Conservation (phyloP, 2,888 invertebrate genomes). For the Steinernema hermaphroditum region DNA sequence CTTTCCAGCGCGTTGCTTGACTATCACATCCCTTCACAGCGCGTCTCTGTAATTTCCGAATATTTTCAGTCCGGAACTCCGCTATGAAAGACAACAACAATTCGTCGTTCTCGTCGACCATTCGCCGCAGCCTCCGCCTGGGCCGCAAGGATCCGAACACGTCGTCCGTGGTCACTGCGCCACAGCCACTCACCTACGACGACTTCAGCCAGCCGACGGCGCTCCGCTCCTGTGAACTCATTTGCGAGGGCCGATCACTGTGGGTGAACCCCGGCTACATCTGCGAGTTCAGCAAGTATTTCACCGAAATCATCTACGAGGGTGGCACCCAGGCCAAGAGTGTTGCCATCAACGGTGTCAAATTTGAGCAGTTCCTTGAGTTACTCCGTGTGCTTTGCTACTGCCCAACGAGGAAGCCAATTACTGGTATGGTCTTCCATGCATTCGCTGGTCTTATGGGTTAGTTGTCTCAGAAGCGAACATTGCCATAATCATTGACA, state of each 20-base stretch:
- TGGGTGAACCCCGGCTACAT: slow-evolving; percentile 58
- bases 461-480: slow-evolving; percentile 32
- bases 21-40: neutral
- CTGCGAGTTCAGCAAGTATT: slow-evolving; percentile 56
- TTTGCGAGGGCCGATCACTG: slow-evolving; percentile 45
- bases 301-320: slow-evolving; percentile 41
- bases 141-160: slow-evolving; percentile 1
- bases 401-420: slow-evolving; percentile 56
- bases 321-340: slow-evolving; percentile 34
- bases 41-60: neutral
- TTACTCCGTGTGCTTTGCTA: slow-evolving; percentile 56
- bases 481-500: slow-evolving; percentile 30
- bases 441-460: neutral
- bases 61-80: neutral
- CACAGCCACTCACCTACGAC: slow-evolving; percentile 42
- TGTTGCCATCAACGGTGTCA: slow-evolving; percentile 46
- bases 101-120: neutral
- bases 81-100: neutral
- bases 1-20: neutral
- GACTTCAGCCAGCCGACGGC: slow-evolving; percentile 55
- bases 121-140: slow-evolving; percentile 14
- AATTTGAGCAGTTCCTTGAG: slow-evolving; percentile 49
- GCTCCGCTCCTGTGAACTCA: slow-evolving; percentile 48
- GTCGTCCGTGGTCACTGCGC: neutral
- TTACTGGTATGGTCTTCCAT: slow-evolving; percentile 43